Evolutionary conservation across 1,140 invertebrate species (phyloP).

Genomic region (Aphelinus certus): DNA sequence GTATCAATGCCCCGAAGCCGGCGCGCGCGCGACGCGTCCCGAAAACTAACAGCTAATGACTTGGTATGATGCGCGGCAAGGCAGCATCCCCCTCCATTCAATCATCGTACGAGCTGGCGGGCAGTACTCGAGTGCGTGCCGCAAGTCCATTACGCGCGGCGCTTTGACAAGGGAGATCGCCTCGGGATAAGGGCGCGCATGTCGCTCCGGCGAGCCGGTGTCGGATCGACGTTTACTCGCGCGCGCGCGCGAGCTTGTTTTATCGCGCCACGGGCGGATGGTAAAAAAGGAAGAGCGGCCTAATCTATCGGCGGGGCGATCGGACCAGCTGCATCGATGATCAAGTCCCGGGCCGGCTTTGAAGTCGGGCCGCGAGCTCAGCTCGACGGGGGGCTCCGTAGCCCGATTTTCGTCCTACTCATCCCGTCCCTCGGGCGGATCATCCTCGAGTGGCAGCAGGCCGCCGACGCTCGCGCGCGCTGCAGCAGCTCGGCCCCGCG

Average conservation of each 20-base stretch:
- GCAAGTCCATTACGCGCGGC: slow-evolving; percentile 5
- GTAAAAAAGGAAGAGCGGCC: slow-evolving; percentile 41
- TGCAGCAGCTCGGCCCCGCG: no score
- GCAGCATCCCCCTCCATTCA: no score
- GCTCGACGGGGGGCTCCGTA: slow-evolving; percentile 57
- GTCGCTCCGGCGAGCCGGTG: slow-evolving; percentile 5
- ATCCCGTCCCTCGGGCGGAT: not conserved
- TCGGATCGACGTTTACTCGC: slow-evolving; percentile 37
- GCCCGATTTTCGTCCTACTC: slow-evolving; percentile 50
- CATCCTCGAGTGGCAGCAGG: no score
- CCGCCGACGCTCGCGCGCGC: no score
- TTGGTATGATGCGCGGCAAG: no score
- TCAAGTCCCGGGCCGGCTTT: slow-evolving; percentile 62
- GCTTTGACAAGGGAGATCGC: no score
- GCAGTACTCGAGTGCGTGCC: no score
- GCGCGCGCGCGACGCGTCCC: no score
- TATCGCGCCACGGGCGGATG: slow-evolving; percentile 8
- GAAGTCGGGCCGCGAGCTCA: slow-evolving; percentile 55
- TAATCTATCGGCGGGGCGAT: slow-evolving; percentile 65
- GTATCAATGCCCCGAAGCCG: no score
- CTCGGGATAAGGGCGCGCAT: not conserved
- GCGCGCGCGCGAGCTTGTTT: slow-evolving; percentile 2
- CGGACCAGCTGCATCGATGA: slow-evolving; percentile 64
- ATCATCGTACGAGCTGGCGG: no score
- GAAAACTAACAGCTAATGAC: no score